A percentile compares a stretch with the other conserved stretches of the same genome.
These are phyloP conservation scores for Ctenomys sociabilis DNA, from an alignment of 2,113 vertebrate genomes.

Conservation along the genomic window DNA sequence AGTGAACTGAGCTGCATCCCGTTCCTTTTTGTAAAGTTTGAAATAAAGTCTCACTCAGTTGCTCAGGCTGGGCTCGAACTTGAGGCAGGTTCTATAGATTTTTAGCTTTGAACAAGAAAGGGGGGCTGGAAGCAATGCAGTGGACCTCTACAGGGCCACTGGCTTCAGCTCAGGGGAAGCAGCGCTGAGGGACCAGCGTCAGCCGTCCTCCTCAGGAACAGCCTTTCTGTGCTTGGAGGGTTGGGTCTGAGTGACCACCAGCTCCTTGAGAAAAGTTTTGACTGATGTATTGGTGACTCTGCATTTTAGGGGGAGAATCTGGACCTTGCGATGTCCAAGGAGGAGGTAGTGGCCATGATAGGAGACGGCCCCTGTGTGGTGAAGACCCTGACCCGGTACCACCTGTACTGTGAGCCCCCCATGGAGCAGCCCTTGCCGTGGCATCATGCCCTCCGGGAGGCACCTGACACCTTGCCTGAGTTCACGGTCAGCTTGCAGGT, in stretches of 20 bases:
- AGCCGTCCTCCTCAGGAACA: not conserved
- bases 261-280: not conserved
- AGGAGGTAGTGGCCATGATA: conserved; percentile 96
- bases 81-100: not conserved
- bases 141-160: not conserved
- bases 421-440: conserved; percentile 90
- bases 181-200: not conserved
- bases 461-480: conserved; percentile 91
- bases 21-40: not conserved
- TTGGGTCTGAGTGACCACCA: not conserved
- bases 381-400: conserved; percentile 95
- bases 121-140: not conserved
- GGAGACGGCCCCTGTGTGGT: conserved; percentile 94
- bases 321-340: conserved; percentile 96
- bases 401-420: conserved; percentile 97
- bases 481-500: conserved; percentile 90
- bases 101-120: not conserved
- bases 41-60: not conserved
- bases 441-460: conserved; percentile 88
- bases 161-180: fast-evolving
- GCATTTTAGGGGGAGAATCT: conserved; percentile 94
- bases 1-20: not conserved
- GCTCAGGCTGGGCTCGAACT: not conserved
- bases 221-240: not conserved
- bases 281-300: not conserved